These are phyloP conservation scores for Lithophane semibrunnea DNA, from an alignment of 2,888 invertebrate genomes.

Conservation along the genomic window DNA sequence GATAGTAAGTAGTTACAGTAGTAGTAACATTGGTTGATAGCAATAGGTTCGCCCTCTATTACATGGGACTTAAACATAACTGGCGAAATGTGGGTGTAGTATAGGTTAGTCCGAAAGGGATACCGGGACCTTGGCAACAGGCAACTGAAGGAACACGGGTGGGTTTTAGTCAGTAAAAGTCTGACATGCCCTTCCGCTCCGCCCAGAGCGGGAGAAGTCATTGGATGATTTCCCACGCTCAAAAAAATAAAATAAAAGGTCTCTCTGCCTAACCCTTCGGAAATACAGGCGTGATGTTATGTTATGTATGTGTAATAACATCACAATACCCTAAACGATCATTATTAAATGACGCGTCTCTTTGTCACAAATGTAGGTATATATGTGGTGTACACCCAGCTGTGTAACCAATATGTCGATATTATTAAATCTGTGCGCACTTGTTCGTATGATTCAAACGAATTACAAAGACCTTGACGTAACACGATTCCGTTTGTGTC, in stretches of 20 bases:
- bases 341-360: constrained; percentile 3
- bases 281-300: neutral
- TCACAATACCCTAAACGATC: neutral
- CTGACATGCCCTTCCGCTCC: no score
- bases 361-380: constrained; percentile 1
- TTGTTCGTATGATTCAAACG: constrained; percentile 56
- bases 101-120: no score
- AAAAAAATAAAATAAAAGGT: no score
- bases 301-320: neutral
- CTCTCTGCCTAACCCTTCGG: neutral
- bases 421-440: constrained; percentile 58
- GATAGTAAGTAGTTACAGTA: neutral
- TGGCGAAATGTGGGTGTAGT: no score
- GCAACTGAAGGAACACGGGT: no score
- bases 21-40: neutral
- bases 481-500: constrained; percentile 32
- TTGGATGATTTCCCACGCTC: no score
- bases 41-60: neutral
- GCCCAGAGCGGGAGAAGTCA: no score
- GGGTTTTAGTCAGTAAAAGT: no score
- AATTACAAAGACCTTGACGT: constrained; percentile 43
- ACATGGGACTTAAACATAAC: neutral
- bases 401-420: constrained; percentile 32
- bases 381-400: constrained; percentile 1
- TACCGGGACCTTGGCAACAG: no score